These are phyloP conservation scores for Rutilus rutilus DNA, from an alignment of 2,113 vertebrate genomes.

Conservation along the genomic window DNA sequence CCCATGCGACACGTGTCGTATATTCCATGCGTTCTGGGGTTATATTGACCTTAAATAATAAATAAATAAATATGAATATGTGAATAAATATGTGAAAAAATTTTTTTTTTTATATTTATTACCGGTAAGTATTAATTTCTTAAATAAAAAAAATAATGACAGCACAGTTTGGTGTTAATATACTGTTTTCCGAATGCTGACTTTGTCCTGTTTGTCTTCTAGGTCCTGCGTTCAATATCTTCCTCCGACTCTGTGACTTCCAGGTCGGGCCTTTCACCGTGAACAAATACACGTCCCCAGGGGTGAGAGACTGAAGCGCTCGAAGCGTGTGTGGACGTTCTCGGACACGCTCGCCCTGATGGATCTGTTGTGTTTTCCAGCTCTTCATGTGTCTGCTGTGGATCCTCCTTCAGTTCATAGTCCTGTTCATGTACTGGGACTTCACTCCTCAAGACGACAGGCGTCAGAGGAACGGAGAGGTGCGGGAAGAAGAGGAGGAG, in stretches of 20 bases:
- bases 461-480: background rate
- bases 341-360: background rate
- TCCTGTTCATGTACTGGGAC: conserved; percentile 82
- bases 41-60: too few relatives aligned
- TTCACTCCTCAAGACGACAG: conserved; percentile 60
- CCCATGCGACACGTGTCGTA: too few relatives aligned
- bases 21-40: too few relatives aligned
- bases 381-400: conserved; percentile 84
- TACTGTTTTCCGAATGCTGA: background rate
- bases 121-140: too few relatives aligned
- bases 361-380: conserved; percentile 61
- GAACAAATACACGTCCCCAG: conserved; percentile 82
- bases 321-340: background rate
- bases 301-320: conserved; percentile 71
- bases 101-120: too few relatives aligned
- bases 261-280: conserved; percentile 78
- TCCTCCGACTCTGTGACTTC: conserved; percentile 82
- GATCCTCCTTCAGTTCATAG: conserved; percentile 77
- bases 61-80: too few relatives aligned
- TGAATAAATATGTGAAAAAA: too few relatives aligned
- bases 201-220: background rate
- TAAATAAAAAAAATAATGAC: too few relatives aligned
- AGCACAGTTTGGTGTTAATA: background rate
- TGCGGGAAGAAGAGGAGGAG: conserved; percentile 46
- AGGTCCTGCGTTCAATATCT: conserved; percentile 85